These are phyloP conservation scores for Ligdia adustata DNA, from an alignment of 2,888 invertebrate genomes.

Conservation along the genomic window DNA sequence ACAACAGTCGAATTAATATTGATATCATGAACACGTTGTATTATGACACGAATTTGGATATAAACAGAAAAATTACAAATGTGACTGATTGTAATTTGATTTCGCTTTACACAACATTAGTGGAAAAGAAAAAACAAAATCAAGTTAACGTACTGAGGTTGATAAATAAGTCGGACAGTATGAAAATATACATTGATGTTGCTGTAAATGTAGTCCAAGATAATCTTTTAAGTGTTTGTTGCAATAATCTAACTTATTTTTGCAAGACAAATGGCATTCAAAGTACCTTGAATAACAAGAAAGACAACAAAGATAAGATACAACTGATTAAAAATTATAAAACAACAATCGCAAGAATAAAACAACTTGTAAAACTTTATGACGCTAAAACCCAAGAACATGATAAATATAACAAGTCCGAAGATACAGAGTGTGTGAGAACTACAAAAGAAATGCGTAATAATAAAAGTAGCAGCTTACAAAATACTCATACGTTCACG, in stretches of 20 bases:
- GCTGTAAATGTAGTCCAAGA: conserved; percentile 41
- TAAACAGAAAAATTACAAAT: background rate
- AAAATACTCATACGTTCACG: too few species aligned
- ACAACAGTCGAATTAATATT: conserved; percentile 55
- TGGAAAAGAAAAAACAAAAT: conserved; percentile 51
- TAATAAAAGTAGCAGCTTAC: background rate
- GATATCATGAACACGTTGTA: conserved; percentile 57
- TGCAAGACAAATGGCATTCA: conserved; percentile 35
- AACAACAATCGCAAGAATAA: conserved; percentile 52
- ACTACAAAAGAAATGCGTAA: background rate
- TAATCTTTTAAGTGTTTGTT: conserved; percentile 55
- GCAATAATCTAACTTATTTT: conserved; percentile 36
- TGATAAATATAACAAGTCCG: conserved; percentile 9
- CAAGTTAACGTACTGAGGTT: conserved; percentile 57
- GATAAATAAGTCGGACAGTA: conserved; percentile 49
- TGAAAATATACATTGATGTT: conserved; percentile 66
- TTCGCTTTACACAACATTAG: conserved; percentile 60
- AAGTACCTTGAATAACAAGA: background rate
- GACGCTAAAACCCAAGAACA: conserved; percentile 37
- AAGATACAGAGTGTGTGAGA: conserved; percentile 21
- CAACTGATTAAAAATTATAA: conserved; percentile 34
- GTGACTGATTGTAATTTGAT: conserved; percentile 53
- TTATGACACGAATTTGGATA: conserved; percentile 34
- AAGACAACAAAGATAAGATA: background rate
- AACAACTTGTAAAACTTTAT: conserved; percentile 50